Base-by-base conservation (phyloP, 2,888 invertebrate genomes). In the Euplexia lucipara region DNA sequence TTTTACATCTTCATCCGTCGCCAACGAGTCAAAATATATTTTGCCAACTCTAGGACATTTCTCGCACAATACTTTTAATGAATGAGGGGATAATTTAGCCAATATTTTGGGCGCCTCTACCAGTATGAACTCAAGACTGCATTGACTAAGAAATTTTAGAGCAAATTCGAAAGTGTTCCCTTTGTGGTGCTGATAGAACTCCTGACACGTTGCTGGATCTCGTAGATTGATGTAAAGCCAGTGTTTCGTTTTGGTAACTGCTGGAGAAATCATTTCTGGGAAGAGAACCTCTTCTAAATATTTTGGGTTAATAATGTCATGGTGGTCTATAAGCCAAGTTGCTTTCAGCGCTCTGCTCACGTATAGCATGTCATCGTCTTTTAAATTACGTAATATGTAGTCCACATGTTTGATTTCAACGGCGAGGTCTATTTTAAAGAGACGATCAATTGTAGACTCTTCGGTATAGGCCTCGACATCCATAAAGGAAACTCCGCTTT, bases 381-480 rank as follows among this genome's bases (percentile, higher is more conserved):
- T 90, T 22, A 93, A 76, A 52, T 83, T 90, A 14, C 80, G 58
- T 12, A 91, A 20, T 14, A 93, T 88, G 53, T 85, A 93, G 16
- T 90, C 83, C 0, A 89, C 77, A 61, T 91, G 69, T 60, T 76
- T 86, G 26, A 83, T 65, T 70, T 88, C 86, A 7, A 83, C 86
- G 3, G 93, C 92, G 2, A 93, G 71, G 20, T 92, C 87, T 52
- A 92, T 92, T 82, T 91, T 91, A 49, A 89, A 91, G 7, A 92
- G 72, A 63, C 87, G 82, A 63, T 92, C 91, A 12, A 91, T 51
- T 7, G 86, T 75, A 10, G 86, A 77, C 12, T 49, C 30, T 74
- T 91, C 92, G 0, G 83, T 76, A 0, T 78, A 30, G n/a, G 67
- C 30, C 26, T 71, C 65, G 5, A 88, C 47, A 32, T 75, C 68